Percentiles rank a stretch among this genome's conserved stretches.
Conservation (phyloP, 2,797 vertebrate genomes). For the Lycodopsis pacificus region DNA sequence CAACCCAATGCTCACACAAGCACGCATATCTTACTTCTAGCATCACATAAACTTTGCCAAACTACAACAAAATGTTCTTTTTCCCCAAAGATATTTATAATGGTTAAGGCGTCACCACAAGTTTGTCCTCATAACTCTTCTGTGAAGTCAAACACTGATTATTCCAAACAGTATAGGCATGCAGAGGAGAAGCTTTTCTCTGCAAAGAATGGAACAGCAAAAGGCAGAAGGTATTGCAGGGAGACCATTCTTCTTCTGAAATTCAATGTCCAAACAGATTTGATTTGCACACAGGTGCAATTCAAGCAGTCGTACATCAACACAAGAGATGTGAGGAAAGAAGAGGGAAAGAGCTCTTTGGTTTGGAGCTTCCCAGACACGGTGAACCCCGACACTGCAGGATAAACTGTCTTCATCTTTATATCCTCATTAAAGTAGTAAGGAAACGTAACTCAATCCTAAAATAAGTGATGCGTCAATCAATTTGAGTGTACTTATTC, state of each 20-base stretch:
- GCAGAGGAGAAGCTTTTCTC: conserved; percentile 10
- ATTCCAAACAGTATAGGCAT: conserved; percentile 35
- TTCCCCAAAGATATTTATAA: neutral
- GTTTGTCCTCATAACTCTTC: neutral
- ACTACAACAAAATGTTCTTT: neutral
- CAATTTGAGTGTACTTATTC: neutral
- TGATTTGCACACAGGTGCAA: conserved; percentile 30
- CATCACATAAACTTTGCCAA: conserved; percentile 3
- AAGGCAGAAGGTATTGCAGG: conserved; percentile 2
- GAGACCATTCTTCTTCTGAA: conserved; percentile 23
- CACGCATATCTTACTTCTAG: neutral
- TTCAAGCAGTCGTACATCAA: conserved; percentile 17
- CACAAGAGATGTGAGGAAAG: conserved; percentile 11
- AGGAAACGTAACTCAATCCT: neutral
- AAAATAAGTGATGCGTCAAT: neutral
- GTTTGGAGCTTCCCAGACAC: neutral
- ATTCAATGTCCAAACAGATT: conserved; percentile 36
- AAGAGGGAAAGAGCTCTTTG: neutral
- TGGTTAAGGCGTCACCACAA: neutral
- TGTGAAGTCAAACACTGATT: conserved; percentile 25
- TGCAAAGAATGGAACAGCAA: conserved; percentile 7
- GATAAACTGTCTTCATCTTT: neutral
- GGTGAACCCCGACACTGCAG: neutral
- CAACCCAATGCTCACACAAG: neutral
- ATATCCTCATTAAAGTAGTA: neutral